These are phyloP conservation scores for Tillus elongatus DNA, from an alignment of 2,888 invertebrate species.

Conservation along the genomic window DNA sequence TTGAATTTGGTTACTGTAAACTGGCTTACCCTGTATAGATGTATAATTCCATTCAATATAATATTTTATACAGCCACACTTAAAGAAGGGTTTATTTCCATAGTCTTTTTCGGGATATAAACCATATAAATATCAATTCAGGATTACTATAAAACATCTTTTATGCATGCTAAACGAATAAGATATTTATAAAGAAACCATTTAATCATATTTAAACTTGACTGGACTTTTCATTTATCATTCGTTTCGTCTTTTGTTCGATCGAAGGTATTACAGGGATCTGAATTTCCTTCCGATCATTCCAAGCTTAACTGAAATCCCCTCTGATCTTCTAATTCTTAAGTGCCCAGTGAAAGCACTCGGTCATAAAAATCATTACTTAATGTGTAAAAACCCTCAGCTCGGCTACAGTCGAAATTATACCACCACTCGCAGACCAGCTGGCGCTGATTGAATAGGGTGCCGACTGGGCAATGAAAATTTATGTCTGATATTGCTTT, in stretches of 20 bases:
- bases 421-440: constrained; percentile 51
- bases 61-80: no score
- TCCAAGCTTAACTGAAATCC: constrained; percentile 22
- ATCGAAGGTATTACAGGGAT: not conserved
- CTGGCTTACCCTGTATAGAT: no score
- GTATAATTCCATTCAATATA: no score
- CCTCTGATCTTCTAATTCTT: constrained; percentile 10
- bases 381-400: constrained; percentile 19
- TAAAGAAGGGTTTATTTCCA: no score
- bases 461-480: constrained; percentile 48
- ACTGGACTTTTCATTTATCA: no score
- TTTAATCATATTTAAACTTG: no score
- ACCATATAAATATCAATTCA: no score
- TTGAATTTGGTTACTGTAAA: no score
- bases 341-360: constrained; percentile 10
- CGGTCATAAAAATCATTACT: constrained; percentile 12
- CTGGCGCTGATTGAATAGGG: constrained; percentile 47
- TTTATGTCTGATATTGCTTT: not conserved
- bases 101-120: no score
- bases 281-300: constrained; percentile 21
- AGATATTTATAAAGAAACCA: no score
- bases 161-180: no score
- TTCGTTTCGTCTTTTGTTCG: not conserved
- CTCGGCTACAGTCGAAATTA: constrained; percentile 43
- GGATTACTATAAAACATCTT: no score